Conservation (phyloP, 2,888 invertebrate species). For the Pollenia griseotomentosa region DNA sequence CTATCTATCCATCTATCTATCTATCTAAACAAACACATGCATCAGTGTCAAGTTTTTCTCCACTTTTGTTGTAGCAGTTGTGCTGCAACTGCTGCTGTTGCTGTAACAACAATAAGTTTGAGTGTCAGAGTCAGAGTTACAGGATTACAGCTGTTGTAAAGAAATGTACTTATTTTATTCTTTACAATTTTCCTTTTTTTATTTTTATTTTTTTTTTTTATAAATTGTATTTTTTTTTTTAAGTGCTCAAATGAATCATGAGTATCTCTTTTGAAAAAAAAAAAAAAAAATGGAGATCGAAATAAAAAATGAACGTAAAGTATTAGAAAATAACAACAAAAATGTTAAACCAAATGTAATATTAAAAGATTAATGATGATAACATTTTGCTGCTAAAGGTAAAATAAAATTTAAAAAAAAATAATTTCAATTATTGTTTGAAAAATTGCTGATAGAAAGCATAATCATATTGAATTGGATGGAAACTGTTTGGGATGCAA, state of each 20-base stretch:
- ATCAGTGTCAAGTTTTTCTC: slow-evolving; percentile 57
- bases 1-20: slow-evolving; percentile 28
- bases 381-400: slow-evolving; percentile 55
- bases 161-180: slow-evolving; percentile 5
- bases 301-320: not conserved
- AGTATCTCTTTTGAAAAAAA: not conserved
- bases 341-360: slow-evolving; percentile 33
- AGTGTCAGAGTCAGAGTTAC: slow-evolving; percentile 44
- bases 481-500: slow-evolving; percentile 14
- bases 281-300: not conserved
- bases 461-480: slow-evolving; percentile 42
- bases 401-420: not conserved
- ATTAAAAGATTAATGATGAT: slow-evolving; percentile 62
- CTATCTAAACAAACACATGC: slow-evolving; percentile 52
- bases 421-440: not conserved
- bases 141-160: slow-evolving; percentile 34
- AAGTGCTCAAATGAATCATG: slow-evolving; percentile 25
- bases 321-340: slow-evolving; percentile 29
- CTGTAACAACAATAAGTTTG: slow-evolving; percentile 31
- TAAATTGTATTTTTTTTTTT: slow-evolving; percentile 20
- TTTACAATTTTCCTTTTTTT: not conserved
- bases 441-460: slow-evolving; percentile 52
- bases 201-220: not conserved
- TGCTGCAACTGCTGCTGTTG: not conserved
- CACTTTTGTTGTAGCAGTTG: not conserved